Conservation (phyloP, 30 jellyfish, hydroid and myxozoan species). For the Morbakka virulenta region DNA sequence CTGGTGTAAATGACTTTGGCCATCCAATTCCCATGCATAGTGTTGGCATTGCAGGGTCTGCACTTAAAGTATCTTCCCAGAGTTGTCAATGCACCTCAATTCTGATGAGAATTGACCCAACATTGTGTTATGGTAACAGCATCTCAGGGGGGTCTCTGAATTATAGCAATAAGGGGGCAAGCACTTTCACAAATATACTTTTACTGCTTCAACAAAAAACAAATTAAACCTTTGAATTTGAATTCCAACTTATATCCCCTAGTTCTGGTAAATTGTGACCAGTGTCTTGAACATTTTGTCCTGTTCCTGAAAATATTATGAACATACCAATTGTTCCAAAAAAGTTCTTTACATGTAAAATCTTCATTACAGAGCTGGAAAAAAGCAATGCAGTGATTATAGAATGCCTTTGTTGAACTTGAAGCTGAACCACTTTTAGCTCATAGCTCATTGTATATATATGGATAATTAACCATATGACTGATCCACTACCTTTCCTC, state of each 20-base stretch:
- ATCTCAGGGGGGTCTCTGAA: conserved; percentile 24
- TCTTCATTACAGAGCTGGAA: no score
- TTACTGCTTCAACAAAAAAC: neutral
- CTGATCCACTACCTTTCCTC: no score
- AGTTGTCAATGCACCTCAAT: neutral
- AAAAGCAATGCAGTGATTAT: no score
- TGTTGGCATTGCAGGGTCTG: conserved; percentile 6
- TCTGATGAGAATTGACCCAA: neutral
- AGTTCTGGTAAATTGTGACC: conserved; percentile 38
- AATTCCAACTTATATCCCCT: conserved; percentile 36
- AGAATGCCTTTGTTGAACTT: no score
- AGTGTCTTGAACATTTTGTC: conserved; percentile 17
- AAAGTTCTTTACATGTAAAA: no score
- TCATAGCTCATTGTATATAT: no score
- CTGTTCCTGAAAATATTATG: conserved; percentile 20
- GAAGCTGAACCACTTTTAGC: no score
- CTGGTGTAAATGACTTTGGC: no score
- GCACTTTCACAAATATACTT: neutral
- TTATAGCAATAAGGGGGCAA: conserved; percentile 2
- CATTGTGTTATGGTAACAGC: neutral
- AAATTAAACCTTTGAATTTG: neutral
- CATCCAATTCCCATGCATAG: conserved; percentile 15
- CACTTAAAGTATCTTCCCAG: conserved; percentile 28
- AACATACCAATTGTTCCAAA: conserved; percentile 25
- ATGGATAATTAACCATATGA: no score